A percentile compares a stretch with the other conserved stretches of the same genome.
These are phyloP conservation scores for Epizoanthus ramosus DNA, from an alignment of 92 coral and sea anemone species.

Conservation along the genomic window DNA sequence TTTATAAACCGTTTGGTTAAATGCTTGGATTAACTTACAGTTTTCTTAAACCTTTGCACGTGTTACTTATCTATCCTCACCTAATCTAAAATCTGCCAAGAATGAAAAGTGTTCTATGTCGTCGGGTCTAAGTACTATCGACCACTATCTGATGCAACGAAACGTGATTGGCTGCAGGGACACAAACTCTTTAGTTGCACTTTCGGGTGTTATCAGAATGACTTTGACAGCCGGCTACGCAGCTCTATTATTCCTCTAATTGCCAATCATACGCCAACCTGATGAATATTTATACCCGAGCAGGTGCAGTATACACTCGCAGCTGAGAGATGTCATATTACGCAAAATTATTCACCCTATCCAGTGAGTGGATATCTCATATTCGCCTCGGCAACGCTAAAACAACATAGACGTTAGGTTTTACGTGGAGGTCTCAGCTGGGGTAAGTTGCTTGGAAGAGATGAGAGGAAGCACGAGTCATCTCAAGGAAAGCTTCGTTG, in stretches of 20 bases:
- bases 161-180: neutral
- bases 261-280: conserved; percentile 61
- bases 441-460: conserved; percentile 12
- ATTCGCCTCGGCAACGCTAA: conserved; percentile 44
- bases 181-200: neutral
- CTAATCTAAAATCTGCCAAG: neutral
- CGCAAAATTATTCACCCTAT: conserved; percentile 38
- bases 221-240: neutral
- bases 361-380: conserved; percentile 39
- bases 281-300: conserved; percentile 68
- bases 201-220: neutral
- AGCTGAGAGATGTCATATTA: conserved; percentile 41
- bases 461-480: neutral
- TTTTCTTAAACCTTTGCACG: neutral
- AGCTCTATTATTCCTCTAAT: conserved; percentile 49
- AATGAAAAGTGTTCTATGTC: neutral
- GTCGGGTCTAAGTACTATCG: neutral
- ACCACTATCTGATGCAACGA: neutral
- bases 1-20: no score
- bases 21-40: neutral
- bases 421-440: conserved; percentile 4
- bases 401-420: conserved; percentile 22
- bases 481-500: neutral
- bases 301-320: conserved; percentile 42
- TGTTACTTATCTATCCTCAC: neutral